Percentiles rank a stretch among this genome's conserved stretches.
These are phyloP conservation scores for Crioceris asparagi DNA, from an alignment of 2,888 invertebrate genomes.

Conservation along the genomic window DNA sequence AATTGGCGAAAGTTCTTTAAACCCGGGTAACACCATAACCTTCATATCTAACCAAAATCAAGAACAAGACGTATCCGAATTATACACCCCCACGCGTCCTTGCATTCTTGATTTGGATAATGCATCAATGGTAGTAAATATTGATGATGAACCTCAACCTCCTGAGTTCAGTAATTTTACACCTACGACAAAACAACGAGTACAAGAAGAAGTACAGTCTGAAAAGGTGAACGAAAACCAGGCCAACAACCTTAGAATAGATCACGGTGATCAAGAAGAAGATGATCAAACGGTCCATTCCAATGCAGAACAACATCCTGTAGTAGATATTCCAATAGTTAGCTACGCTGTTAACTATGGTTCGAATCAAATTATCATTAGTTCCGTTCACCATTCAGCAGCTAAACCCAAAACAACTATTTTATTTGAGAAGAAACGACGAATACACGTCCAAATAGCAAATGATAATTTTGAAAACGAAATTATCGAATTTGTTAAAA, in stretches of 20 bases:
- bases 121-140: too few relatives aligned
- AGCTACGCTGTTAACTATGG: conserved; percentile 12
- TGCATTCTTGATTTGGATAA: background rate
- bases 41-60: too few relatives aligned
- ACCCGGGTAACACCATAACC: too few relatives aligned
- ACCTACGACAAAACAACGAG: too few relatives aligned
- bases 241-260: conserved; percentile 7
- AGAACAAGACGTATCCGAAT: too few relatives aligned
- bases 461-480: conserved; percentile 12
- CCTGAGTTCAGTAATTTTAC: too few relatives aligned
- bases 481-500: conserved; percentile 12
- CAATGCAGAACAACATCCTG: conserved; percentile 7
- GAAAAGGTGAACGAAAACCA: too few relatives aligned
- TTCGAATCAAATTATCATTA: conserved; percentile 12
- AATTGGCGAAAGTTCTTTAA: background rate
- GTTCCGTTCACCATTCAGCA: conserved; percentile 8
- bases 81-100: background rate
- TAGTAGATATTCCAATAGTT: too few relatives aligned
- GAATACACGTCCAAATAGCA: conserved; percentile 12
- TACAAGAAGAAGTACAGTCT: too few relatives aligned
- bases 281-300: conserved; percentile 8
- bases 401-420: conserved; percentile 8
- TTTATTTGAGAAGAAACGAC: conserved; percentile 11
- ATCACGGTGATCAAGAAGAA: too few relatives aligned
- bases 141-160: too few relatives aligned